A percentile compares a stretch with the other conserved stretches of the same genome.
phyloP scores from a whole-genome alignment of 1,140 invertebrate genomes.

The Drosophila tropicalis region DNA sequence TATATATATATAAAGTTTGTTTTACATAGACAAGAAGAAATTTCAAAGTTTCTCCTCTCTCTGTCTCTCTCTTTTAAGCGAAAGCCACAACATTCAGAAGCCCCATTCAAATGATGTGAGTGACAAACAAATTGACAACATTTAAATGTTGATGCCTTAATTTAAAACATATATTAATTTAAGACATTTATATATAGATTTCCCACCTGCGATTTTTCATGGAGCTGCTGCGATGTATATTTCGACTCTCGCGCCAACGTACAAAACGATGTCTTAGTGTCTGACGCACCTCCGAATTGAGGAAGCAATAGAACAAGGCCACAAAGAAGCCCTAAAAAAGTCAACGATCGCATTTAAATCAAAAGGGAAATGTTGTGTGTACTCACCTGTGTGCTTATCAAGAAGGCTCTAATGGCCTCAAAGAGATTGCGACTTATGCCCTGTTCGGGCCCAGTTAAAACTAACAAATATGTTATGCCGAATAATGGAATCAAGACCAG shows the following conservation, averaged over 20 bases:
- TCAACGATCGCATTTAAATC: not conserved
- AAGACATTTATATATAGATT: not conserved
- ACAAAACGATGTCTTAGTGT: conserved; percentile 91
- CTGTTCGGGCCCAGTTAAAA: conserved; percentile 89
- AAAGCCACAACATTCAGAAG: conserved; percentile 30
- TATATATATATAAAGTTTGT: conserved; percentile 28
- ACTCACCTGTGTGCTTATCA: conserved; percentile 92
- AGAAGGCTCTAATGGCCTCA: conserved; percentile 88
- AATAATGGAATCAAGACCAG: conserved; percentile 94
- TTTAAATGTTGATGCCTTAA: conserved; percentile 31
- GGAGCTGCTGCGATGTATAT: conserved; percentile 84
- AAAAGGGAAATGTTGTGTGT: too few relatives aligned
- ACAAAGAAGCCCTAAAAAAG: conserved; percentile 89
- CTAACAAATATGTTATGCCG: conserved; percentile 93
- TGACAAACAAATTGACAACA: conserved; percentile 42
- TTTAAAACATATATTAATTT: conserved; percentile 16
- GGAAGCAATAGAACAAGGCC: conserved; percentile 94
- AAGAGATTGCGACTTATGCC: conserved; percentile 87
- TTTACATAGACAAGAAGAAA: conserved; percentile 52
- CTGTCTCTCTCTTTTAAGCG: not conserved
- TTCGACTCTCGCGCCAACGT: conserved; percentile 89
- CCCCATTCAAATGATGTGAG: conserved; percentile 31
- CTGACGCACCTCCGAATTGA: conserved; percentile 95
- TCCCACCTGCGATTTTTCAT: conserved; percentile 75
- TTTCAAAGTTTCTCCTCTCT: not conserved